Evolutionary conservation across 1,140 invertebrate genomes (phyloP).

Genomic region (Trachymyrmex cornetzi): DNA sequence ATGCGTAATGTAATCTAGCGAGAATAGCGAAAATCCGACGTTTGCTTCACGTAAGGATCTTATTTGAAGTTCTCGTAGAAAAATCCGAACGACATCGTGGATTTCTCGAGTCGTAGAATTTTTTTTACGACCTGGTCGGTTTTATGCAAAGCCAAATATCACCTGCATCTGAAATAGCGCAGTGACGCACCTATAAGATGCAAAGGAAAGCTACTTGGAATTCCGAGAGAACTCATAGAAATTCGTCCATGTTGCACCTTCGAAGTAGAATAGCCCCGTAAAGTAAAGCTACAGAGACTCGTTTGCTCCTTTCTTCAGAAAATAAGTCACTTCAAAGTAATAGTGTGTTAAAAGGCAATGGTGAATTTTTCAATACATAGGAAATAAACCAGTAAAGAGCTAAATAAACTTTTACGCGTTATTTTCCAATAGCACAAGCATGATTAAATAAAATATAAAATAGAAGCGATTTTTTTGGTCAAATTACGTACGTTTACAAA

Average conservation of each 20-base stretch:
- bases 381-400: not conserved
- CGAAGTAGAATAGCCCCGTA: constrained; percentile 24
- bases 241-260: constrained; percentile 41
- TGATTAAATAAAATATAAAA: constrained; percentile 9
- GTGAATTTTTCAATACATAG: not conserved
- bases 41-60: not conserved
- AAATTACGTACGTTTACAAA: not conserved
- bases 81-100: constrained; percentile 16
- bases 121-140: constrained; percentile 14
- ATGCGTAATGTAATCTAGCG: constrained; percentile 15
- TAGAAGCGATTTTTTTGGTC: not conserved
- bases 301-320: constrained; percentile 38
- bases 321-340: constrained; percentile 37
- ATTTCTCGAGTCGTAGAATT: constrained; percentile 35
- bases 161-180: constrained; percentile 50
- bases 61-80: not conserved
- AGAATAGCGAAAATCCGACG: constrained; percentile 23
- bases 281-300: constrained; percentile 30
- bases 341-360: not conserved
- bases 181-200: constrained; percentile 30
- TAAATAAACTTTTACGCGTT: not conserved
- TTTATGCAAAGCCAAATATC: constrained; percentile 57
- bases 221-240: constrained; percentile 45
- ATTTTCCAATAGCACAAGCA: not conserved
- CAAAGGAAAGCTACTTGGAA: constrained; percentile 35